Conservation (phyloP, 1,140 invertebrate species). For the Probaryconus sp. region DNA sequence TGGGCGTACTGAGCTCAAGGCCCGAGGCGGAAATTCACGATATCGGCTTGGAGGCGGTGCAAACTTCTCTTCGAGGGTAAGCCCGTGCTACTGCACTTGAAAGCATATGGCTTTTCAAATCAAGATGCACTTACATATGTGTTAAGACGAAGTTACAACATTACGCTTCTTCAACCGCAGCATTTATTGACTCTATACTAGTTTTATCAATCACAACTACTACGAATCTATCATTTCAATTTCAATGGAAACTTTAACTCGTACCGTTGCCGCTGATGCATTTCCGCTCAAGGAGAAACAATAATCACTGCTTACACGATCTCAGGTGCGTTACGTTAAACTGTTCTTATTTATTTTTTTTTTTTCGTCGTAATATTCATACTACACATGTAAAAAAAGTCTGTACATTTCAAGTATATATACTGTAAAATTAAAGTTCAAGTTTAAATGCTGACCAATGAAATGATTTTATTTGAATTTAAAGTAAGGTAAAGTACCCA, state of each 20-base stretch:
- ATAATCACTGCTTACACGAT: too few relatives aligned
- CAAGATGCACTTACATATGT: conserved; percentile 51
- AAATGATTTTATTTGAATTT: too few relatives aligned
- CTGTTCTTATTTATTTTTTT: too few relatives aligned
- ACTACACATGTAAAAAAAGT: too few relatives aligned
- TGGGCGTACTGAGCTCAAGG: conserved; percentile 51
- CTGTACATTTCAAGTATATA: too few relatives aligned
- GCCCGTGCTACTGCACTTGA: conserved; percentile 60
- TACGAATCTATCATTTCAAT: conserved; percentile 29
- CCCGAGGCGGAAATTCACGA: conserved; percentile 57
- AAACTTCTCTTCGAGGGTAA: conserved; percentile 53
- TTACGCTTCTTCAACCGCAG: conserved; percentile 17
- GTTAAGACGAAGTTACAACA: conserved; percentile 37
- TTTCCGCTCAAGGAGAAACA: too few relatives aligned
- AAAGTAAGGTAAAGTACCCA: too few relatives aligned
- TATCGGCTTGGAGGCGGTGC: conserved; percentile 52
- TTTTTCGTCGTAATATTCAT: too few relatives aligned
- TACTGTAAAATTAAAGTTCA: too few relatives aligned
- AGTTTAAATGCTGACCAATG: too few relatives aligned
- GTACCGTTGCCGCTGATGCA: too few relatives aligned
- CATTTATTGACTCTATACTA: conserved; percentile 2
- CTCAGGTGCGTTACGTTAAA: too few relatives aligned
- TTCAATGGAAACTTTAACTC: conserved; percentile 38
- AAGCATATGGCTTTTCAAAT: conserved; percentile 52
- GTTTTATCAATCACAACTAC: conserved; percentile 7